Percentiles rank a stretch among this genome's conserved stretches.
phyloP scores from a whole-genome alignment of 2,113 vertebrate species.

The Cyphomyrus plagiostoma region DNA sequence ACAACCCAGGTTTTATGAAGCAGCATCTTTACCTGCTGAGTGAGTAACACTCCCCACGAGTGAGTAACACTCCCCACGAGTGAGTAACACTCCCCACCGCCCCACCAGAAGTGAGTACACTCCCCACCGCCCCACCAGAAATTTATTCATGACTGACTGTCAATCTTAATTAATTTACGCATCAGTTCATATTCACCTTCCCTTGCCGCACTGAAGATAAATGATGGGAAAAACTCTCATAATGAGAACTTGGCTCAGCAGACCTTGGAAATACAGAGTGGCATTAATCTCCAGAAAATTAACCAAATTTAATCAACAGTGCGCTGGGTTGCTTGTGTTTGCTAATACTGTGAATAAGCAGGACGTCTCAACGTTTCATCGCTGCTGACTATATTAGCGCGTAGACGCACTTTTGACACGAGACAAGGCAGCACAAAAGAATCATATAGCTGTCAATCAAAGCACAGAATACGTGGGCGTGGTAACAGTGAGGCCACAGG shows the following conservation, averaged over 20 bases:
- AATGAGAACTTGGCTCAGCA: conserved; percentile 12
- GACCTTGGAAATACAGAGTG: conserved; percentile 15
- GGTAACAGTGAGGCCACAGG: neutral
- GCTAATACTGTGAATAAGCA: neutral
- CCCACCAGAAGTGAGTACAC: neutral
- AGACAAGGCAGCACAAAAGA: neutral
- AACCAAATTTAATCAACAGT: conserved; percentile 17
- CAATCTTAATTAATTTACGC: neutral
- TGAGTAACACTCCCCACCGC: neutral
- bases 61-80: neutral
- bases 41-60: neutral
- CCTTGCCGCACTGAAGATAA: neutral
- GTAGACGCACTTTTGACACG: neutral
- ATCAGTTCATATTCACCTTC: neutral
- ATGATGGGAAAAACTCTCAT: neutral
- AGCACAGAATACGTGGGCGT: neutral
- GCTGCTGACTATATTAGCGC: neutral
- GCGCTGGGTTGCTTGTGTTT: neutral
- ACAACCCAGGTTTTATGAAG: neutral
- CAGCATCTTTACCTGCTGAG: neutral
- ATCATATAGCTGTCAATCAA: neutral
- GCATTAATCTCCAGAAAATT: conserved; percentile 19
- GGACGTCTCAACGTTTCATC: neutral
- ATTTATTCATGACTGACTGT: neutral
- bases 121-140: neutral